Conservation (phyloP, 2,888 invertebrate genomes). For the Rhyacophila evoluta region DNA sequence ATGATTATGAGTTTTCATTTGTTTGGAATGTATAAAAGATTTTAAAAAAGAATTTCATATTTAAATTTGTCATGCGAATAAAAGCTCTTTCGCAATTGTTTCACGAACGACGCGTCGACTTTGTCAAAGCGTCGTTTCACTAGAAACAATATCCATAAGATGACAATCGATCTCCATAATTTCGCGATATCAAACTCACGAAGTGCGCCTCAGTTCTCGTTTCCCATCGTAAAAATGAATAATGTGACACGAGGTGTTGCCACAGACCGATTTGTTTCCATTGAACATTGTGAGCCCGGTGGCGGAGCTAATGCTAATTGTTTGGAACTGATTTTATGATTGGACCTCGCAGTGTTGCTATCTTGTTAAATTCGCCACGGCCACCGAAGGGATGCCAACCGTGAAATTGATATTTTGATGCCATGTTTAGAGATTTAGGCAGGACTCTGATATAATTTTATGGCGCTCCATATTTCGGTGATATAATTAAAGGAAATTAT, state of each 20-base stretch:
- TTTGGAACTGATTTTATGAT: constrained; percentile 29
- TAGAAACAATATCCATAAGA: background rate
- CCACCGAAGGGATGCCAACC: constrained; percentile 26
- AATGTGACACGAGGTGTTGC: constrained; percentile 36
- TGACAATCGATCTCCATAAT: constrained; percentile 4
- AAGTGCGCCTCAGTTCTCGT: constrained; percentile 3
- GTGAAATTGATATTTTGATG: constrained; percentile 38
- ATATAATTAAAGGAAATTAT: background rate
- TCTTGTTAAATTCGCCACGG: constrained; percentile 31
- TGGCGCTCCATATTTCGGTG: background rate
- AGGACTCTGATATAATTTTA: background rate
- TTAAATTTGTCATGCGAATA: too few species aligned
- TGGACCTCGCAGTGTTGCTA: constrained; percentile 20
- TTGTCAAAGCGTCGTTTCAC: background rate
- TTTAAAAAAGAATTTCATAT: too few species aligned
- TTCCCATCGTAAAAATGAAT: constrained; percentile 49
- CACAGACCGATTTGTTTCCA: constrained; percentile 27
- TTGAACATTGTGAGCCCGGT: constrained; percentile 16
- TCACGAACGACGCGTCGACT: background rate
- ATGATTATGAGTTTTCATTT: too few species aligned
- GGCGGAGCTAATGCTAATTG: constrained; percentile 36
- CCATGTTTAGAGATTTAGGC: background rate
- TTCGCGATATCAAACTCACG: background rate
- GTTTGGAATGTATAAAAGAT: too few species aligned
- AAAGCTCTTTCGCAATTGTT: too few species aligned